Percentiles rank a stretch among this genome's conserved stretches.
Evolutionary conservation across 2,888 invertebrate species (phyloP).

Genomic region (Coenonympha arcania): DNA sequence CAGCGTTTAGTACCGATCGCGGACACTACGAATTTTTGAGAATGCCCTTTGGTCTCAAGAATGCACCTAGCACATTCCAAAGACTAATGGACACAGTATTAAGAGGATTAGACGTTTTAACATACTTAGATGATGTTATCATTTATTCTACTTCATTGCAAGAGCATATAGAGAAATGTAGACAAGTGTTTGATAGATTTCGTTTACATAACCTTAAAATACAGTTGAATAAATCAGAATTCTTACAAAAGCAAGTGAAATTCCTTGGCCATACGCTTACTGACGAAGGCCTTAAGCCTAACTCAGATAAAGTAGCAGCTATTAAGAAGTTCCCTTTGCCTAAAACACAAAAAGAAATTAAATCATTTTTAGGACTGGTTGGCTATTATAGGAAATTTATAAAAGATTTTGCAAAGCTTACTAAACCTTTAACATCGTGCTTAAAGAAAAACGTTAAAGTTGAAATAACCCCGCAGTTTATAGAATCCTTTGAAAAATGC

Average conservation of each 20-base stretch:
- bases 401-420: constrained; percentile 26
- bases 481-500: constrained; percentile 23
- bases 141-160: background rate
- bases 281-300: background rate
- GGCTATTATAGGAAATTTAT: constrained; percentile 45
- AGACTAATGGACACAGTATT: too few species aligned
- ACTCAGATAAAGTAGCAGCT: constrained; percentile 2
- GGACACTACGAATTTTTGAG: too few species aligned
- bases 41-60: too few species aligned
- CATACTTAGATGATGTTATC: background rate
- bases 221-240: background rate
- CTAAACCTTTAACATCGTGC: constrained; percentile 31
- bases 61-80: too few species aligned
- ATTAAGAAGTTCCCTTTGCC: background rate
- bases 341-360: background rate
- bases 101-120: background rate
- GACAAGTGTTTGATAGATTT: too few species aligned
- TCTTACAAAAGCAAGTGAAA: background rate
- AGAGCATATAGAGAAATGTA: background rate
- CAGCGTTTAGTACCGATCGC: too few species aligned
- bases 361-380: too few species aligned
- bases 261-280: background rate
- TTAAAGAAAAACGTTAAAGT: constrained; percentile 26
- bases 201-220: too few species aligned
- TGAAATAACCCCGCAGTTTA: constrained; percentile 18